Conservation (phyloP, 2,888 invertebrate genomes). For the Pollenia angustigena region DNA sequence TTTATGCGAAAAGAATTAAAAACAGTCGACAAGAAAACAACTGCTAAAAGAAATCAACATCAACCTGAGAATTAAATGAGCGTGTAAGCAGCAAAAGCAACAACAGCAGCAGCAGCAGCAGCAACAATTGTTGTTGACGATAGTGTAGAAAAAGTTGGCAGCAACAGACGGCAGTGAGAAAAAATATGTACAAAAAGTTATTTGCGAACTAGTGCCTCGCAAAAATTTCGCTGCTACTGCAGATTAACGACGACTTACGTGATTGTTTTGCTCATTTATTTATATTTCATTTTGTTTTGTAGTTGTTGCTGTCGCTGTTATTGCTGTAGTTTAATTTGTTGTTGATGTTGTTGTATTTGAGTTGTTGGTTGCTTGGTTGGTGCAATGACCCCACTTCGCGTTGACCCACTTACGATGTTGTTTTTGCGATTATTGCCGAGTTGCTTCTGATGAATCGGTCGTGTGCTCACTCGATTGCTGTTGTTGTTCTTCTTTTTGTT, state of each 20-base stretch:
- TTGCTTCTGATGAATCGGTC: conserved; percentile 75
- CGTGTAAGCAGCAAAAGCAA: conserved; percentile 17
- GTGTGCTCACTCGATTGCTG: conserved; percentile 58
- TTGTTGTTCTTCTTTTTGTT: conserved; percentile 61
- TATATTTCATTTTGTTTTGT: conserved; percentile 36
- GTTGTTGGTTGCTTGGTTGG: conserved; percentile 75
- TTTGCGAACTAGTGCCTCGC: conserved; percentile 22
- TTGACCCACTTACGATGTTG: conserved; percentile 85
- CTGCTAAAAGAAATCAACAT: conserved; percentile 28
- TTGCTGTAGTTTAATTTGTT: conserved; percentile 44
- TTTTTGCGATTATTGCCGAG: conserved; percentile 81
- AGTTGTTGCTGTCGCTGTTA: conserved; percentile 56
- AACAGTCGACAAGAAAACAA: conserved; percentile 3
- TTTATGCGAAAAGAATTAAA: conserved; percentile 19
- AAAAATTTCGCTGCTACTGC: conserved; percentile 40
- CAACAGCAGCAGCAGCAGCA: conserved; percentile 27
- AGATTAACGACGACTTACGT: conserved; percentile 37
- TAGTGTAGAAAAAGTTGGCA: background rate
- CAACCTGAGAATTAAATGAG: conserved; percentile 57
- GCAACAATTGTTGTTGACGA: too few relatives aligned
- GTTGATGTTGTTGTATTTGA: conserved; percentile 35
- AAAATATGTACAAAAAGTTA: background rate
- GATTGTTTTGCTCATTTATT: conserved; percentile 68
- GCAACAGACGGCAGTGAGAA: background rate
- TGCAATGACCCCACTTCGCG: conserved; percentile 85